These are phyloP conservation scores for Ammodramus savannarum DNA, from an alignment of 2,113 vertebrate genomes.

Conservation along the genomic window DNA sequence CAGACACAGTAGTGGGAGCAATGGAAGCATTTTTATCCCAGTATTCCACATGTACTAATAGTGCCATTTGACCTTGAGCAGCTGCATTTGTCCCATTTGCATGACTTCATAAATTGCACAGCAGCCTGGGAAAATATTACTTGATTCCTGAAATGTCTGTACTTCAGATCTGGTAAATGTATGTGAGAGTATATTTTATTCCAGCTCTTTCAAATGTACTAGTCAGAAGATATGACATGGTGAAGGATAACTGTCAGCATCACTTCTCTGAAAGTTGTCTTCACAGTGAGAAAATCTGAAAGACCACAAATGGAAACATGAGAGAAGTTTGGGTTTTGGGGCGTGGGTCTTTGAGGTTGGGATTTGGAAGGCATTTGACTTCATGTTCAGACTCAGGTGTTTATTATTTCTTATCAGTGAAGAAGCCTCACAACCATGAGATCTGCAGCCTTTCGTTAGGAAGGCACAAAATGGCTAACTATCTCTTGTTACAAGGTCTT, in stretches of 20 bases:
- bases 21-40: not conserved
- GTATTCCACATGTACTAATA: not conserved
- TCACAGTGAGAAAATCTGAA: not conserved
- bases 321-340: accelerated
- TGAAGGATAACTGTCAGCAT: not conserved
- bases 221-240: not conserved
- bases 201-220: not conserved
- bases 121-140: not conserved
- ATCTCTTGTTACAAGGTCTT: too few species aligned
- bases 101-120: not conserved
- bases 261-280: not conserved
- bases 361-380: too few species aligned
- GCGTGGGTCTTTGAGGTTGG: too few species aligned
- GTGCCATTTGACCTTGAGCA: not conserved
- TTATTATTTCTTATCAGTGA: too few species aligned
- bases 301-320: not conserved
- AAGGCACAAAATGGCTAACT: too few species aligned
- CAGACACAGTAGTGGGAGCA: not conserved
- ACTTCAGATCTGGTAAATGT: not conserved
- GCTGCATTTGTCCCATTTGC: not conserved
- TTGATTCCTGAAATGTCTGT: not conserved
- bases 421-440: too few species aligned
- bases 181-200: not conserved
- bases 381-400: too few species aligned
- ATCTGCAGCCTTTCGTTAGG: too few species aligned